Conservation (phyloP, 2,888 invertebrate species). For the Zonitis immaculata region DNA sequence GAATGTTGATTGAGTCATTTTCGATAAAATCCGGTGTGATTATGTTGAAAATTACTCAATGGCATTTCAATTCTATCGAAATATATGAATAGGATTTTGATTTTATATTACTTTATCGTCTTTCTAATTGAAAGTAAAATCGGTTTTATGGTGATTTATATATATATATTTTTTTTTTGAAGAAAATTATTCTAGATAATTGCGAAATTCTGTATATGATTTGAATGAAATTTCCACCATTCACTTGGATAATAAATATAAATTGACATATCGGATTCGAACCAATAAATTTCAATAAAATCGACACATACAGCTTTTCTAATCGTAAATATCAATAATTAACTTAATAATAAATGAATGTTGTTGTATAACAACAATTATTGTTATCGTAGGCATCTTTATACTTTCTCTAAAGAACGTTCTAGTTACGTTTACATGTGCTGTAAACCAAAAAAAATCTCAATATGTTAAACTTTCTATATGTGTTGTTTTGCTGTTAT, state of each 20-base stretch:
- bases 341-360: neutral
- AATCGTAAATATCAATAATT: neutral
- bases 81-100: no score
- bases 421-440: constrained; percentile 5
- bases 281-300: neutral
- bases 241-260: neutral
- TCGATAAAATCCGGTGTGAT: no score
- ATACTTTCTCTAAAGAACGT: constrained; percentile 14
- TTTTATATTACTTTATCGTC: no score
- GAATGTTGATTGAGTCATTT: no score
- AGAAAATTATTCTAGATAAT: neutral
- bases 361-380: constrained; percentile 11
- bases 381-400: constrained; percentile 3
- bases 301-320: neutral
- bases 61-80: no score
- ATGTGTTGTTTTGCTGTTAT: neutral
- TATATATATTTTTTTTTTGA: no score
- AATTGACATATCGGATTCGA: neutral
- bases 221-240: neutral
- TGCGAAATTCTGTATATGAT: neutral
- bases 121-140: neutral
- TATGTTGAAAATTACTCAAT: no score
- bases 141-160: neutral
- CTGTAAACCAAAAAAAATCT: constrained; percentile 5
- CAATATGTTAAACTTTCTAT: constrained; percentile 16